phyloP scores from a whole-genome alignment of 2,797 vertebrate species.

The Coregonus ussuriensis region DNA sequence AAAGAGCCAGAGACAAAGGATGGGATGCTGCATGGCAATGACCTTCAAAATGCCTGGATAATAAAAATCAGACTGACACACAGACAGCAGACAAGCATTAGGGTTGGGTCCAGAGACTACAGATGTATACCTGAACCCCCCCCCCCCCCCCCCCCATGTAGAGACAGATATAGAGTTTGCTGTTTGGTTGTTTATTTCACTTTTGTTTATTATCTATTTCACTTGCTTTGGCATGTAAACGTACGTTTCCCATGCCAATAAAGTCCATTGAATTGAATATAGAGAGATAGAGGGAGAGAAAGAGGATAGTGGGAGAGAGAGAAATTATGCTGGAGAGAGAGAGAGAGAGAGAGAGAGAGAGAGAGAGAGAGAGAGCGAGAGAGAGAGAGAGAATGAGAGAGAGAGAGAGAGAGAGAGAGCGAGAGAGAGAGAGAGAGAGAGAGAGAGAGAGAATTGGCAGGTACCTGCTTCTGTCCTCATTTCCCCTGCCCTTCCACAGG shows the following conservation, averaged over 20 bases:
- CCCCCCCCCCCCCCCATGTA: too few relatives aligned
- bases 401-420: too few relatives aligned
- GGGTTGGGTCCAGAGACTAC: constrained; percentile 47
- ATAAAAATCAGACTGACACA: constrained; percentile 25
- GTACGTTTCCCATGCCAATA: too few relatives aligned
- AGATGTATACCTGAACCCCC: constrained; percentile 56
- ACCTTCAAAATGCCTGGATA: constrained; percentile 44
- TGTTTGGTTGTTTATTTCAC: constrained; percentile 54
- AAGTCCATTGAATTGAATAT: too few relatives aligned
- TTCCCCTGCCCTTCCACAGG: constrained; percentile 39
- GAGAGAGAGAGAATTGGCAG: constrained; percentile 15
- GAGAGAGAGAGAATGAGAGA: neutral
- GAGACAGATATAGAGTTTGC: constrained; percentile 38
- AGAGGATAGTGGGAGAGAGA: constrained; percentile 4
- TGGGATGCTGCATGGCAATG: constrained; percentile 21
- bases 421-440: too few relatives aligned
- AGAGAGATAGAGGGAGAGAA: too few relatives aligned
- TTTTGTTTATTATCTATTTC: too few relatives aligned
- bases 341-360: neutral
- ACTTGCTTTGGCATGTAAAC: too few relatives aligned
- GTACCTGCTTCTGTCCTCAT: constrained; percentile 59
- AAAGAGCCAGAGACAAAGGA: constrained; percentile 2
- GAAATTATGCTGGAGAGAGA: neutral
- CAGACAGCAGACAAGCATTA: constrained; percentile 19
- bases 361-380: neutral